These are phyloP conservation scores for Tapirus indicus DNA, from an alignment of 2,797 vertebrate species.

Conservation along the genomic window DNA sequence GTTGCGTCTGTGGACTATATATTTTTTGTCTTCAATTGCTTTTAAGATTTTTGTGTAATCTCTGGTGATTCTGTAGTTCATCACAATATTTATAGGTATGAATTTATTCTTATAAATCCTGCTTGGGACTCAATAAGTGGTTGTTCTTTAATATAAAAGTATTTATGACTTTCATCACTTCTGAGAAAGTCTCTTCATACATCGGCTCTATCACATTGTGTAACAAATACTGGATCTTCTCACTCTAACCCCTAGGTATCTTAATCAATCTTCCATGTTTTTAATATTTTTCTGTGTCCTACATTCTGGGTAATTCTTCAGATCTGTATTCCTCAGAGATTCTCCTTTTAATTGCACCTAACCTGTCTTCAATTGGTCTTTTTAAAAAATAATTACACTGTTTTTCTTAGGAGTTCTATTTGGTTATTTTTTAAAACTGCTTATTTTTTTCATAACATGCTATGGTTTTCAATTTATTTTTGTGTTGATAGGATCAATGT, in stretches of 20 bases:
- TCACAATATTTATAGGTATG: background rate
- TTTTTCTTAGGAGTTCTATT: background rate
- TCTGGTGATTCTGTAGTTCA: background rate
- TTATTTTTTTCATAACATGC: background rate
- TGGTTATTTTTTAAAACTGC: conserved; percentile 12
- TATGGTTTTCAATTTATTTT: background rate
- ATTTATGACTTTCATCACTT: background rate
- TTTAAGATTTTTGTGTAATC: background rate
- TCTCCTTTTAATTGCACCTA: background rate
- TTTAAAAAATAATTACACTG: background rate
- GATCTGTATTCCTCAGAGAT: background rate
- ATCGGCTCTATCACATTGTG: background rate
- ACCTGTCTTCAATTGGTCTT: background rate
- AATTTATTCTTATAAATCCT: background rate
- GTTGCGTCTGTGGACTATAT: background rate
- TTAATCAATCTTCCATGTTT: background rate
- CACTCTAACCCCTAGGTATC: background rate
- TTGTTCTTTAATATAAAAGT: background rate
- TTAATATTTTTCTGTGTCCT: background rate
- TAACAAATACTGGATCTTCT: background rate
- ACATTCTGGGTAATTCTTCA: background rate
- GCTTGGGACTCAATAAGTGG: background rate
- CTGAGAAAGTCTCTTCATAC: background rate
- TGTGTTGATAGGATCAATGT: background rate
- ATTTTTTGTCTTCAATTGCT: background rate